These are phyloP conservation scores for Halcyon chelicuti DNA, from an alignment of 2,797 vertebrate genomes.

Conservation along the genomic window DNA sequence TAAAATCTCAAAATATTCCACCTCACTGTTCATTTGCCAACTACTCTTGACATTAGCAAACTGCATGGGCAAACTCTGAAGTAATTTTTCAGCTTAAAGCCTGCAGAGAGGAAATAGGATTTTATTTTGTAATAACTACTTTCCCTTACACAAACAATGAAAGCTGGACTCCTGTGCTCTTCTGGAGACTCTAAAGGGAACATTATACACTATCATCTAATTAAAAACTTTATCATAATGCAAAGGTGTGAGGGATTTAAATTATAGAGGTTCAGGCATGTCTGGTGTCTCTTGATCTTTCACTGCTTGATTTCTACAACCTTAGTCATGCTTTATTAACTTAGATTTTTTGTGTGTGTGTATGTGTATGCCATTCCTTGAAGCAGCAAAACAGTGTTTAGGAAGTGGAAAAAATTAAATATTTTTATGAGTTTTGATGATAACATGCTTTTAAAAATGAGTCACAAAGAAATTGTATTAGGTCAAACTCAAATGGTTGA, in stretches of 20 bases:
- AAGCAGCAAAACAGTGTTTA: neutral
- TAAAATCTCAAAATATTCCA: neutral
- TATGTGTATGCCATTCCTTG: neutral
- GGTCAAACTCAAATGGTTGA: neutral
- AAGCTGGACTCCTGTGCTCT: neutral
- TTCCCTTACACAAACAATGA: neutral
- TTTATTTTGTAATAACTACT: neutral
- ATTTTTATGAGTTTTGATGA: neutral
- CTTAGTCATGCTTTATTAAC: neutral
- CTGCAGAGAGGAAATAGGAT: neutral
- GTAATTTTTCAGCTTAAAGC: neutral
- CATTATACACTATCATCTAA: neutral
- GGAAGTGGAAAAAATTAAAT: neutral
- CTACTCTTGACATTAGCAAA: neutral
- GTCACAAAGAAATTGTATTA: neutral
- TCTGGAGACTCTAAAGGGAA: neutral
- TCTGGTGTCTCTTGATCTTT: neutral
- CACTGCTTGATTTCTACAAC: neutral
- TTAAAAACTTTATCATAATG: neutral
- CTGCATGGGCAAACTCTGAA: neutral
- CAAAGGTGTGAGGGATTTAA: neutral
- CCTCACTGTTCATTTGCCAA: neutral
- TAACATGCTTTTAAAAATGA: neutral
- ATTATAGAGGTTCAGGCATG: neutral
- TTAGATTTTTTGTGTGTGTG: fast-evolving